Evolutionary conservation across 37 sponge, comb jelly and placozoan species (phyloP).

Genomic region (Cladorhizidae sp.): DNA sequence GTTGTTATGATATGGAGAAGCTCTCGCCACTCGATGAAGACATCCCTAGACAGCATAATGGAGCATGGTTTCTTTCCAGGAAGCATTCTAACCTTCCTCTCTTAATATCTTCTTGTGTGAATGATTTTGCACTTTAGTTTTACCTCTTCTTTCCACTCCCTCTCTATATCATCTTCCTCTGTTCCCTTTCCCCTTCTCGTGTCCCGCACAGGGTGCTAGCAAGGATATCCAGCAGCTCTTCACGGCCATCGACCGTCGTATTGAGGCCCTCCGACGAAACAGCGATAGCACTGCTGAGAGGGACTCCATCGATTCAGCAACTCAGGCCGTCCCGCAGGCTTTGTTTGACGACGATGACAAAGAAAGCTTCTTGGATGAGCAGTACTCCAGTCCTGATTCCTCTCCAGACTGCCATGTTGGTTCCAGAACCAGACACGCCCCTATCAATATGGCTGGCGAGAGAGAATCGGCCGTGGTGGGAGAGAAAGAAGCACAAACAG

Average conservation of each 20-base stretch:
- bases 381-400: constrained; percentile 36
- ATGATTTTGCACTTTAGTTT: too few relatives aligned
- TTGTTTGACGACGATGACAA: constrained; percentile 33
- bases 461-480: background rate
- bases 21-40: too few relatives aligned
- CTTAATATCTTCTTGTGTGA: too few relatives aligned
- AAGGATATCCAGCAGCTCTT: constrained; percentile 62
- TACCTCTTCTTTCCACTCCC: background rate
- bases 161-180: background rate
- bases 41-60: too few relatives aligned
- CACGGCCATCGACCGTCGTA: constrained; percentile 52
- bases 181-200: too few relatives aligned
- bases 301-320: background rate
- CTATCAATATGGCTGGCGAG: background rate
- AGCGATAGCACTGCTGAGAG: background rate
- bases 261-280: constrained; percentile 31
- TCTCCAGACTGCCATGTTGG: constrained; percentile 31
- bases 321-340: background rate
- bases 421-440: constrained; percentile 11
- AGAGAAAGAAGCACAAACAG: background rate
- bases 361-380: constrained; percentile 10
- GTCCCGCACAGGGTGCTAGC: constrained; percentile 13
- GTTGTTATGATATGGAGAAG: too few relatives aligned
- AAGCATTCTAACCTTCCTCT: background rate
- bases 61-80: too few relatives aligned